Conservation (phyloP, 2,113 vertebrate genomes). For the Eurypyga helias region DNA sequence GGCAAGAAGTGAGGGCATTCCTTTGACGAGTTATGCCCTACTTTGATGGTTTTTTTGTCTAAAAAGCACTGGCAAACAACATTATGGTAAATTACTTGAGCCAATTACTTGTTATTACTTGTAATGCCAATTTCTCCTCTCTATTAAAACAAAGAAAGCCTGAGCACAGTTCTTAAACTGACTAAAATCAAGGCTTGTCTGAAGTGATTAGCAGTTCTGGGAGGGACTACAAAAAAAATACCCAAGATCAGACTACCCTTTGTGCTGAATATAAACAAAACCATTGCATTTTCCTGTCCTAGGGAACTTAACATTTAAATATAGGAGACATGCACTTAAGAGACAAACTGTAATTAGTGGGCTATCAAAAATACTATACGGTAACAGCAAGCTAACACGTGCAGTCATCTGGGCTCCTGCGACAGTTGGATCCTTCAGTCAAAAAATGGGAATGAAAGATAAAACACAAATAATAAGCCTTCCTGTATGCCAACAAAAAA, state of each 20-base stretch:
- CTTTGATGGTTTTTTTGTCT: not conserved
- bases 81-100: not conserved
- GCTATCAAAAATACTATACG: not conserved
- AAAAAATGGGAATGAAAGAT: not conserved
- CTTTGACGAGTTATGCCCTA: not conserved
- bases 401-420: not conserved
- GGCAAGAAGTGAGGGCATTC: not conserved
- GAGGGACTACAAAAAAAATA: not conserved
- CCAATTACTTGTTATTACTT: not conserved
- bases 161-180: not conserved
- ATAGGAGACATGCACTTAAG: not conserved
- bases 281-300: not conserved
- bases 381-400: not conserved
- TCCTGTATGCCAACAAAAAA: rapidly evolving
- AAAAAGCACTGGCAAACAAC: not conserved
- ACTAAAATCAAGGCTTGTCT: conserved; percentile 10
- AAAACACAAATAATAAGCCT: not conserved
- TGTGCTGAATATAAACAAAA: not conserved
- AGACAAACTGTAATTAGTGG: conserved; percentile 9
- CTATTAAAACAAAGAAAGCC: not conserved
- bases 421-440: not conserved
- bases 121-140: not conserved
- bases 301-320: not conserved
- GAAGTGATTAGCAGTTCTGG: not conserved
- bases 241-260: not conserved